Evolutionary conservation across 2,888 invertebrate species (phyloP).

Genomic region (Eutolmus rufibarbis): DNA sequence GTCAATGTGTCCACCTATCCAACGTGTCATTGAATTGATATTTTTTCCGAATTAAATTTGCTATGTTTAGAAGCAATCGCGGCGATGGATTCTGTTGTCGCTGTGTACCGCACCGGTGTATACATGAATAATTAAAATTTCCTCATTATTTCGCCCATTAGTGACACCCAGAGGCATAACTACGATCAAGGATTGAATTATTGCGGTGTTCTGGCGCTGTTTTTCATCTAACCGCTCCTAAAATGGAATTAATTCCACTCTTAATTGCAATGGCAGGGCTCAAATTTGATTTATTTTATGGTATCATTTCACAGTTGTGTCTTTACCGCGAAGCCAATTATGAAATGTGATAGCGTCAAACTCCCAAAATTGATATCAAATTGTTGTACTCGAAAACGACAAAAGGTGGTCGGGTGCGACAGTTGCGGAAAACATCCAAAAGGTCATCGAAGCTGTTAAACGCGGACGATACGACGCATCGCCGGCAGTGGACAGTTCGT

Average conservation of each 20-base stretch:
- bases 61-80: neutral
- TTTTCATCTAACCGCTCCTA: neutral
- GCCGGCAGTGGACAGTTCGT: neutral
- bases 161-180: neutral
- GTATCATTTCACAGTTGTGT: neutral
- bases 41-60: neutral
- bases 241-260: neutral
- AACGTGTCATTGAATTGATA: neutral
- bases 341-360: neutral
- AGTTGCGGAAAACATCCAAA: neutral
- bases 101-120: neutral
- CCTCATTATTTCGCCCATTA: neutral
- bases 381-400: neutral
- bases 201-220: neutral
- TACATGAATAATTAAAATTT: conserved; percentile 8
- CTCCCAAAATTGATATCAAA: neutral
- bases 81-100: neutral
- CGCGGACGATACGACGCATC: neutral
- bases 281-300: neutral
- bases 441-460: neutral
- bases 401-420: neutral
- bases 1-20: neutral
- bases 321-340: neutral
- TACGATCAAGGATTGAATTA: neutral
- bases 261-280: neutral